Base-by-base conservation (phyloP, 2,797 vertebrate genomes). In the Pelodytes ibericus region DNA sequence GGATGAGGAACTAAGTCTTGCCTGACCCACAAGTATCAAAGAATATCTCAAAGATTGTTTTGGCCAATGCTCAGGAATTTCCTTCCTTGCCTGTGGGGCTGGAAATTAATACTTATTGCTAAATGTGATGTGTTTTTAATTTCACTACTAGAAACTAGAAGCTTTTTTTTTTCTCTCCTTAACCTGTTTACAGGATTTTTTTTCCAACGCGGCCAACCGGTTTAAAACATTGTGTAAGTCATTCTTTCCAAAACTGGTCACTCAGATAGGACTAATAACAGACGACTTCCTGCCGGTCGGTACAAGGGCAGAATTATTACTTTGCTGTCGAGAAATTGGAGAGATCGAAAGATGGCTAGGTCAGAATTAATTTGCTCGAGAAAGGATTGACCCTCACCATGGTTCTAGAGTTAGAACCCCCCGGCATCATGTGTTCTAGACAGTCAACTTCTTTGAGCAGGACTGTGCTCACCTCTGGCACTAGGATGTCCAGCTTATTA, bases 31-130 rank as follows among this genome's bases (percentile, higher is more conserved):
- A 72, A 80, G 82, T 83, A 68, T 83, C 73, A 82, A 81, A 86
- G 72, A 85, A 74, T 74, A 80, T 81, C 80, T 88, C 78, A 59
- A 87, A 83, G 16, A 88, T 85, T 87, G 82, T 85, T 85, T 87
- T 87, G 86, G 83, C 85, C 81, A 84, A 83, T 80, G 79, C 81
- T 80, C 80, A 86, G 86, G 87, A 87, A 88, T 87, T 86, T 86
- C 86, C 86, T 86, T 88, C 84, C 87, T 84, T 83, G 83, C 83
- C 80, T 80, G 79, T 82, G 81, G 83, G 87, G 83, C 80, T 80
- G 83, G 84, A 88, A 88, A 87, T 88, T 84, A 88, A 86, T 87
- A 84, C 84, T 84, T 86, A 0, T 79, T 76, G 81, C 72, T 74
- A 61, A 73, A 82, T 83, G 72, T 77, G 73, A 82, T 85, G 81